Evolutionary conservation across 2,888 invertebrate species (phyloP), one percentile per base, ranked within the genome.

Genomic region (Teleiodes luculella): DNA sequence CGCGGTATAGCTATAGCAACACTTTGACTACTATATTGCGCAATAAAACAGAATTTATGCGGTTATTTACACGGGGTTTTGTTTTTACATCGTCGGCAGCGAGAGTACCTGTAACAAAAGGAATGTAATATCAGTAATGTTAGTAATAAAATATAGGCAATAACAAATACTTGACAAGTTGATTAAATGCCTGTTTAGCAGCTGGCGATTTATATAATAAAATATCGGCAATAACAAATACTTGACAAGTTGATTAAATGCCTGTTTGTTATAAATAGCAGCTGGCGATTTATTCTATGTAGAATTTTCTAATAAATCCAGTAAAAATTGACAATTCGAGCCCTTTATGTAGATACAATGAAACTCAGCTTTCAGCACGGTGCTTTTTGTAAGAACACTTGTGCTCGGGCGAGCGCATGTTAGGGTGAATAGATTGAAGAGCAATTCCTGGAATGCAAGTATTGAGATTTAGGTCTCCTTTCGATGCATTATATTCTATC

Each of bases 1-100:
- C 39, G 28, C 11, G 13, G 20, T 24, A n/a, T 28, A 10, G 14
- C 37, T 7, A 49, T n/a, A 14, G 36, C 33, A 46, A 59, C 64
- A 66, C 64, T 65, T 71, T 71, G 70, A 73, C 66, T 65, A 60
- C 62, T 70, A 70, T 70, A 58, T 54, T 57, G 43, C 45, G 54
- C 48, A 47, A 59, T 62, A 62, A 63, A 63, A 62, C 2, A 55
- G 59, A 57, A 63, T 60, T 64, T 63, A 61, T 56, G 57, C 39
- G 53, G 52, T 41, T 51, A 37, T 33, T 51, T 39, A 20, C 52
- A 31, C 49, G 28, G 13, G 45, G 31, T 43, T 54, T 43, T 51
- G 31, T 37, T 30, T 37, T 46, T 14, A 52, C 51, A 51, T 55
- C 39, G 46, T 55, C 7, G 8, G 10, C n/a, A 11, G 13, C 18